A percentile compares a stretch with the other conserved stretches of the same genome.
These are phyloP conservation scores for Bilobella aurantiaca DNA, from an alignment of 1,140 invertebrate genomes.

Conservation along the genomic window DNA sequence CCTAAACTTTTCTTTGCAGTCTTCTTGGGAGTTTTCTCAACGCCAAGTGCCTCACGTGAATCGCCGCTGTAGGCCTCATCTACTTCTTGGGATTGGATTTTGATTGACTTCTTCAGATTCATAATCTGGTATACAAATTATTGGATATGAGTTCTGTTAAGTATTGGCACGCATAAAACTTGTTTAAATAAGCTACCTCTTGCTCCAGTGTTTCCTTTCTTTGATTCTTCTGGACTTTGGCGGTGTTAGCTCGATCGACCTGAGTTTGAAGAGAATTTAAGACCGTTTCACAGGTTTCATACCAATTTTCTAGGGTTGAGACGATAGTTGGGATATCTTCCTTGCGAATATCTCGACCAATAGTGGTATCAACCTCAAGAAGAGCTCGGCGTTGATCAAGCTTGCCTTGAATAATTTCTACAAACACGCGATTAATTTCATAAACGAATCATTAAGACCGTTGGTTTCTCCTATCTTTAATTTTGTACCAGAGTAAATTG, in stretches of 20 bases:
- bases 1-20: too few relatives aligned
- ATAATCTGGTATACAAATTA: slow-evolving; percentile 48
- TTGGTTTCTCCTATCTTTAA: slow-evolving; percentile 5
- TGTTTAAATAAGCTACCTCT: slow-evolving; percentile 52
- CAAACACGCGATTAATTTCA: slow-evolving; percentile 23
- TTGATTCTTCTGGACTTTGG: slow-evolving; percentile 67
- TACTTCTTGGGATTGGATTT: slow-evolving; percentile 57
- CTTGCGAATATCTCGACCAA: slow-evolving; percentile 78
- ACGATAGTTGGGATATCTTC: slow-evolving; percentile 66
- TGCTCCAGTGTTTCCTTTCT: slow-evolving; percentile 74
- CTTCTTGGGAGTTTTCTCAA: slow-evolving; percentile 34
- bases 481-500: slow-evolving; percentile 71
- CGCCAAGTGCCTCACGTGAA: slow-evolving; percentile 40
- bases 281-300: slow-evolving; percentile 79
- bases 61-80: slow-evolving; percentile 42
- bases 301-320: slow-evolving; percentile 76
- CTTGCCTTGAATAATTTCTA: slow-evolving; percentile 91
- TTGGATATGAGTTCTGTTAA: not conserved
- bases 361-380: slow-evolving; percentile 85
- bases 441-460: not conserved
- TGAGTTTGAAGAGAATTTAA: slow-evolving; percentile 78
- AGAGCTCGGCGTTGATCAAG: slow-evolving; percentile 88
- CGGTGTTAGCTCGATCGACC: slow-evolving; percentile 71
- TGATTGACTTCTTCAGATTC: slow-evolving; percentile 71
- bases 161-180: not conserved